Evolutionary conservation across 2,113 vertebrate genomes (phyloP).

Genomic region (Pachypanchax playfairii): DNA sequence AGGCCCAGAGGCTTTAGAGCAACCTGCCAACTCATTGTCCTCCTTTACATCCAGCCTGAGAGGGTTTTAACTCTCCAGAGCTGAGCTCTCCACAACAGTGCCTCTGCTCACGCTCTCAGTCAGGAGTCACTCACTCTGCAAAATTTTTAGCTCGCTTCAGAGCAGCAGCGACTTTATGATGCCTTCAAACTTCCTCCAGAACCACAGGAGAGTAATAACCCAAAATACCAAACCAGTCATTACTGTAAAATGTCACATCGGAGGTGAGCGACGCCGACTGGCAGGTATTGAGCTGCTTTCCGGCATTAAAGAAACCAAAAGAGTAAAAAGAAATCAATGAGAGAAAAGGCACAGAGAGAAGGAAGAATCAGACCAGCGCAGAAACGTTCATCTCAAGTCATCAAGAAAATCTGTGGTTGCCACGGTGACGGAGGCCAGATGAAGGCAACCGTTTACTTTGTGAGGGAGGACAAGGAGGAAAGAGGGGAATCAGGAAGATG

Average conservation of each 20-base stretch:
- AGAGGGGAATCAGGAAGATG: slow-evolving; percentile 11
- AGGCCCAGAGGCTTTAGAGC: slow-evolving; percentile 38
- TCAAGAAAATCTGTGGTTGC: slow-evolving; percentile 30
- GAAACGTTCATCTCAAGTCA: slow-evolving; percentile 20
- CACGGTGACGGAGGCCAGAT: slow-evolving; percentile 26
- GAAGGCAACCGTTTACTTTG: slow-evolving; percentile 15
- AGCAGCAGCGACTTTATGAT: not conserved
- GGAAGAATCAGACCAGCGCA: too few relatives aligned
- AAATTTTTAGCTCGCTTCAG: not conserved
- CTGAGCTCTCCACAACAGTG: too few relatives aligned
- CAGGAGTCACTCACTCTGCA: not conserved
- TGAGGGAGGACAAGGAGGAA: not conserved
- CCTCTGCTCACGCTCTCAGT: not conserved
- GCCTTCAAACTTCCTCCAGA: slow-evolving; percentile 17
- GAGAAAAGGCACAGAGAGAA: slow-evolving; percentile 13
- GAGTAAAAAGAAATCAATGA: not conserved
- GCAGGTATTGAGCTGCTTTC: too few relatives aligned
- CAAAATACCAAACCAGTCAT: slow-evolving; percentile 11
- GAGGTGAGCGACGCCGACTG: not conserved
- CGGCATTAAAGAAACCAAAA: not conserved
- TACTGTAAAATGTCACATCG: slow-evolving; percentile 16
- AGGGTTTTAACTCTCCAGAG: slow-evolving; percentile 15
- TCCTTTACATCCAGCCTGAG: slow-evolving; percentile 45
- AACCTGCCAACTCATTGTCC: slow-evolving; percentile 69
- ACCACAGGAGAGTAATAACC: slow-evolving; percentile 11